Evolutionary conservation across 2,888 invertebrate species (phyloP), one percentile per base, ranked within the genome.

Genomic region (Ctenicera cuprea): DNA sequence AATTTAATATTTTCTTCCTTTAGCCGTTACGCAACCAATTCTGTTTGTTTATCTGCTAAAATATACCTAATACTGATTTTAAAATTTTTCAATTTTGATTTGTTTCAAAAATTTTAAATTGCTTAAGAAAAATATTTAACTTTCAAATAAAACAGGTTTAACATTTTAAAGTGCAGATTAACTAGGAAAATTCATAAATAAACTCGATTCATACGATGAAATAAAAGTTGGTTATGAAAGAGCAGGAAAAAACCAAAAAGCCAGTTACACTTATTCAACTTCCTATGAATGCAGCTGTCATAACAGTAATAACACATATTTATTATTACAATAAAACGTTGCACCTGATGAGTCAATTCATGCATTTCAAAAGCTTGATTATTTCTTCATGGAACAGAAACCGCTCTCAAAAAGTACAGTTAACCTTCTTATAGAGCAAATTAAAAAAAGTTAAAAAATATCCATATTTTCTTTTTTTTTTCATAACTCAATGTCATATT

Each of bases 281-380:
- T 22, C 8, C n/a, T 41, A 22, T 61, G 61, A 61, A 41, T 38
- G 41, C 61, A 61, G 22, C 61, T 61, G 61, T 38, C 38, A 59
- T 59, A 37, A 59, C 38, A 59, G 33, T 41, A 61, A 61, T 43
- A 41, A 61, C 61, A 41, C 22, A 61, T 43, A 41, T 61, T 61
- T 61, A 61, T 43, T 38, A 41, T 61, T 38, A 43, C 18, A 41
- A 61, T 37, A 22, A 41, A 9, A n/a, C 26, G 45, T 22, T 50
- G 22, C 50, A 50, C 50, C 22, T 50, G 50, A 50, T 22, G 22
- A 50, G 50, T 50, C 50, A 22, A 50, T 50, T 50, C 50, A 22
- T 50, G 18, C 22, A 20, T 18, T 22, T 22, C 20, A 22, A 50
- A 50, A 50, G 50, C 12, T 22, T 20, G 4, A 48, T 48, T 48